phyloP scores from a whole-genome alignment of 2,888 invertebrate genomes.

The Habrosyne pyritoides region DNA sequence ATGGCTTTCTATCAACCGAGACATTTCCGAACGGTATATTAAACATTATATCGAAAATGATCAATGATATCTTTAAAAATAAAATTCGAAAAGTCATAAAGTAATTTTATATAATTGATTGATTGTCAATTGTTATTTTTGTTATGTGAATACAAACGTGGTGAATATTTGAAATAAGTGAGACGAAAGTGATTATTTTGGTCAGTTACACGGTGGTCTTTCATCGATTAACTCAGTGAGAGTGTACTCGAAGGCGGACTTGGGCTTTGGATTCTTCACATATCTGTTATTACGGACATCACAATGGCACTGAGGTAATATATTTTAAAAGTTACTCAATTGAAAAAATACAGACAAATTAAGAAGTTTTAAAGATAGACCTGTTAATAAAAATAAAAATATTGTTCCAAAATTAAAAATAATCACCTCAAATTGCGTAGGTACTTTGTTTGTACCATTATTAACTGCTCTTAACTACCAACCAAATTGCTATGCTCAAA shows the following conservation, averaged over 20 bases:
- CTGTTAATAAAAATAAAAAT: too few relatives aligned
- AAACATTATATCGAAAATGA: slow-evolving; percentile 1
- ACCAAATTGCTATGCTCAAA: not conserved
- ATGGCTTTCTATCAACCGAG: slow-evolving; percentile 70
- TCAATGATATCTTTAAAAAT: not conserved
- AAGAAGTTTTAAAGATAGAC: too few relatives aligned
- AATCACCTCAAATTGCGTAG: not conserved
- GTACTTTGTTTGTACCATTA: not conserved
- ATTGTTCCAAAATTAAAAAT: not conserved
- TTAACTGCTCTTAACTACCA: not conserved
- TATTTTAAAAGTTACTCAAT: too few relatives aligned
- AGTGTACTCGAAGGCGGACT: not conserved
- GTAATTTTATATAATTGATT: slow-evolving; percentile 17
- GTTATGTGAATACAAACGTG: slow-evolving; percentile 9
- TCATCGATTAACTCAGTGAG: not conserved
- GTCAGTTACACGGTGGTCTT: not conserved
- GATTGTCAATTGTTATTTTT: slow-evolving; percentile 8
- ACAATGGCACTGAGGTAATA: slow-evolving; percentile 73
- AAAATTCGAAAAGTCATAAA: not conserved
- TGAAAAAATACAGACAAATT: too few relatives aligned
- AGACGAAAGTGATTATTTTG: slow-evolving; percentile 49
- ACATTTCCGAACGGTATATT: slow-evolving; percentile 37
- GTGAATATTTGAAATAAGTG: slow-evolving; percentile 33
- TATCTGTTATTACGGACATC: slow-evolving; percentile 34
- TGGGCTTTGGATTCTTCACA: slow-evolving; percentile 7